phyloP scores from a whole-genome alignment of 2,113 vertebrate species.

The Polypterus senegalus region DNA sequence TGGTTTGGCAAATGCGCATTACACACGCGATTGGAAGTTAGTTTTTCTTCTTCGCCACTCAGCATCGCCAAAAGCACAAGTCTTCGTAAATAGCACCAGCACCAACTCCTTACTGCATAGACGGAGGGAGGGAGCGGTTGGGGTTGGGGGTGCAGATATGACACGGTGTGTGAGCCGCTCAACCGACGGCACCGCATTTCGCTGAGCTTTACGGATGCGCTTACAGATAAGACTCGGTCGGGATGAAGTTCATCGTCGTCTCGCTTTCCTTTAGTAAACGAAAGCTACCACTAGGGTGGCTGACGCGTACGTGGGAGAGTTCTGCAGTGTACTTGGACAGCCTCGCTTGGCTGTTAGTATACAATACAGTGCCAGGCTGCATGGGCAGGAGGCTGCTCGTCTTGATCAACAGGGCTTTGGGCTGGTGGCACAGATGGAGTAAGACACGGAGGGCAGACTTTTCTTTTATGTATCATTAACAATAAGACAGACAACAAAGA shows the following conservation, averaged over 20 bases:
- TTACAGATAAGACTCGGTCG: slow-evolving; percentile 10
- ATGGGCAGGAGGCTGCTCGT: slow-evolving; percentile 22
- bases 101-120: slow-evolving; percentile 21
- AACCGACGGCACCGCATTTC: slow-evolving; percentile 19
- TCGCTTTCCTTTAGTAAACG: too few relatives aligned
- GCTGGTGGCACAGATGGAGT: slow-evolving; percentile 15
- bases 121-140: slow-evolving; percentile 10
- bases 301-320: slow-evolving; percentile 27
- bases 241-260: too few relatives aligned
- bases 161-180: slow-evolving; percentile 25
- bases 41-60: too few relatives aligned
- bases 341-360: slow-evolving; percentile 16
- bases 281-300: slow-evolving; percentile 3
- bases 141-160: slow-evolving; percentile 12
- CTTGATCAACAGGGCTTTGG: slow-evolving; percentile 12
- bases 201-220: slow-evolving; percentile 4
- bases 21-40: too few relatives aligned
- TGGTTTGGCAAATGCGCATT: too few relatives aligned
- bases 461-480: slow-evolving; percentile 33
- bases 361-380: slow-evolving; percentile 9
- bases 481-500: slow-evolving; percentile 21
- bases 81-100: too few relatives aligned
- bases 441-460: slow-evolving; percentile 20
- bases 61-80: too few relatives aligned
- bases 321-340: slow-evolving; percentile 32